A percentile compares a stretch with the other conserved stretches of the same genome.
These are phyloP conservation scores for Aurelia coerulea DNA, from an alignment of 30 jellyfish, hydroid and myxozoan species.

Conservation along the genomic window DNA sequence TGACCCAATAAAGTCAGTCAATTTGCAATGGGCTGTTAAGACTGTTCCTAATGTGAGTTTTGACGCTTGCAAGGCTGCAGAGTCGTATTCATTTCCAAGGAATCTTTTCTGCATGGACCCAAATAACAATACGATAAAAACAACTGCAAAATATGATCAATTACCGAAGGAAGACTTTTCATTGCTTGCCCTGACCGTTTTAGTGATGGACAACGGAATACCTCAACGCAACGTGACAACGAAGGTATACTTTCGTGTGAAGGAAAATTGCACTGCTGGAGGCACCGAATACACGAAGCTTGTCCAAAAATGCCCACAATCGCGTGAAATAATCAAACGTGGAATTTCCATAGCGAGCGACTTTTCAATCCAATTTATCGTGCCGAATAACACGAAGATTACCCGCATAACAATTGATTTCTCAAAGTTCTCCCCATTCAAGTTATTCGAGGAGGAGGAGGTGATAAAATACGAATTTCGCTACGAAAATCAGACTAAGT, in stretches of 20 bases:
- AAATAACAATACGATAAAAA: slow-evolving; percentile 17
- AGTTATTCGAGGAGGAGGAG: slow-evolving; percentile 10
- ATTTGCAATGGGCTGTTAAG: slow-evolving; percentile 33
- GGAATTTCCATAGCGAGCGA: slow-evolving; percentile 6
- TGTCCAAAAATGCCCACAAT: slow-evolving; percentile 23
- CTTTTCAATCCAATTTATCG: slow-evolving; percentile 10
- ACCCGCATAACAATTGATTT: slow-evolving; percentile 22
- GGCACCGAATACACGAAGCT: slow-evolving; percentile 15
- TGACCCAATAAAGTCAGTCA: slow-evolving; percentile 4
- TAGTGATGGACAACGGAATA: slow-evolving; percentile 42
- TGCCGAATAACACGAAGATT: slow-evolving; percentile 40
- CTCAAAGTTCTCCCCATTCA: not conserved
- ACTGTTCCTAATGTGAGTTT: not conserved
- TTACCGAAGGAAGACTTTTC: slow-evolving; percentile 37
- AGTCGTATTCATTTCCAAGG: slow-evolving; percentile 55
- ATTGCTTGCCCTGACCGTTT: slow-evolving; percentile 36
- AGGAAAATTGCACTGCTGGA: slow-evolving; percentile 46
- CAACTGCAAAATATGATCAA: slow-evolving; percentile 36
- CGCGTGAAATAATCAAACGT: slow-evolving; percentile 18
- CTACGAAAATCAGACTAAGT: not conserved
- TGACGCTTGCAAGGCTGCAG: slow-evolving; percentile 37
- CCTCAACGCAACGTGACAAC: slow-evolving; percentile 62
- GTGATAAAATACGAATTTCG: slow-evolving; percentile 2
- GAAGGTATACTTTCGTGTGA: slow-evolving; percentile 50
- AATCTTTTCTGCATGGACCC: slow-evolving; percentile 68